Conservation (phyloP, 2,888 invertebrate genomes). For the Poecilobothrus nobilitatus region DNA sequence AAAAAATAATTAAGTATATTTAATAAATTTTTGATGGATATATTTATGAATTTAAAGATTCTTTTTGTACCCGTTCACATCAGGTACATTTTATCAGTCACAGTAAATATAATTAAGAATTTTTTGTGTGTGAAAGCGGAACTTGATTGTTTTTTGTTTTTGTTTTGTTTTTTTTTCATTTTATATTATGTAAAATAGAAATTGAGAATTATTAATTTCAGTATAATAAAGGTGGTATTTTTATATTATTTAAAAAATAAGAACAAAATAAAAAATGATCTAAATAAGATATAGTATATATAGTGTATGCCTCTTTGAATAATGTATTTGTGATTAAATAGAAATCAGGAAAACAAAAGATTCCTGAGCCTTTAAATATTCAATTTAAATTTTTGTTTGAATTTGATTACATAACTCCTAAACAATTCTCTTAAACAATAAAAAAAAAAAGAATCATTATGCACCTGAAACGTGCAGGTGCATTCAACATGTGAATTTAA, state of each 20-base stretch:
- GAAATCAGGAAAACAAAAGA: neutral
- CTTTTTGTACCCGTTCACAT: neutral
- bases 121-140: neutral
- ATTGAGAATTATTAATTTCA: no score
- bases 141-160: neutral
- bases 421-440: no score
- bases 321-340: neutral
- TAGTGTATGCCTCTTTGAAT: neutral
- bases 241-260: no score
- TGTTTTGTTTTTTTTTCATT: no score
- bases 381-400: no score
- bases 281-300: neutral
- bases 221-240: no score
- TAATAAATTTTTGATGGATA: neutral
- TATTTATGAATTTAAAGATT: neutral
- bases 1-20: neutral
- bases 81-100: neutral
- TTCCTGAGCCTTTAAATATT: neutral
- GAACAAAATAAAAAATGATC: neutral
- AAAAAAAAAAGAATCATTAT: neutral
- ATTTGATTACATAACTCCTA: neutral
- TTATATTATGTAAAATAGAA: no score
- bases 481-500: slow-evolving; percentile 2
- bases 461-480: slow-evolving; percentile 2
- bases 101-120: neutral